These are phyloP conservation scores for Phortica magna DNA, from an alignment of 2,888 invertebrate genomes.

Conservation along the genomic window DNA sequence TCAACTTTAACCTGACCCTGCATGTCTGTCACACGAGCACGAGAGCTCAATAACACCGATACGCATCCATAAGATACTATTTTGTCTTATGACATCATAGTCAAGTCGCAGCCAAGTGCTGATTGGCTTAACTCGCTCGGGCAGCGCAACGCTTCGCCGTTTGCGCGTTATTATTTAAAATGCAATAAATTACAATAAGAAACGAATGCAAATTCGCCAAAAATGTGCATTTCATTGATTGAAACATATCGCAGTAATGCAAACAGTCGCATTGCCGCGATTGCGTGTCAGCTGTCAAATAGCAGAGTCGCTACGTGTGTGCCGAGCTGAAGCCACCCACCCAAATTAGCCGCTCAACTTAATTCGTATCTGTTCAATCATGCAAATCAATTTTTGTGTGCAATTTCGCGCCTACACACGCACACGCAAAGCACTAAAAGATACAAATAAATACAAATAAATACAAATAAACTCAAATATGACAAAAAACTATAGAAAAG, in stretches of 20 bases:
- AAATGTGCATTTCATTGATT: conserved; percentile 71
- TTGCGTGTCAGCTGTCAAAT: conserved; percentile 28
- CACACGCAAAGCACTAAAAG: background rate
- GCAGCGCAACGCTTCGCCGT: background rate
- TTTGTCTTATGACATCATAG: conserved; percentile 37
- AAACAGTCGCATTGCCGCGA: conserved; percentile 4
- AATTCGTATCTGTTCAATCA: conserved; percentile 15
- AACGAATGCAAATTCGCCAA: conserved; percentile 61
- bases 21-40: conserved; percentile 65
- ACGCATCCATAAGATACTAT: conserved; percentile 57
- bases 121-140: background rate
- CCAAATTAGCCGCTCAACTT: conserved; percentile 8
- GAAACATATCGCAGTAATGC: conserved; percentile 39
- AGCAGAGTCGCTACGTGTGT: conserved; percentile 17
- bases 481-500: conserved; percentile 23
- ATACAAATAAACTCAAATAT: conserved; percentile 12
- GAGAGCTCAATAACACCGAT: conserved; percentile 40
- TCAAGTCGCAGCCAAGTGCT: conserved; percentile 43
- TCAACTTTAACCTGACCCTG: conserved; percentile 76
- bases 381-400: conserved; percentile 17
- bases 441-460: background rate
- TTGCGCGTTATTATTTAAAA: conserved; percentile 20
- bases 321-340: conserved; percentile 44
- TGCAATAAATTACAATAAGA: conserved; percentile 34
- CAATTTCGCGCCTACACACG: conserved; percentile 4